Evolutionary conservation across 1,140 invertebrate species (phyloP).

Genomic region (Diorhabda carinulata): DNA sequence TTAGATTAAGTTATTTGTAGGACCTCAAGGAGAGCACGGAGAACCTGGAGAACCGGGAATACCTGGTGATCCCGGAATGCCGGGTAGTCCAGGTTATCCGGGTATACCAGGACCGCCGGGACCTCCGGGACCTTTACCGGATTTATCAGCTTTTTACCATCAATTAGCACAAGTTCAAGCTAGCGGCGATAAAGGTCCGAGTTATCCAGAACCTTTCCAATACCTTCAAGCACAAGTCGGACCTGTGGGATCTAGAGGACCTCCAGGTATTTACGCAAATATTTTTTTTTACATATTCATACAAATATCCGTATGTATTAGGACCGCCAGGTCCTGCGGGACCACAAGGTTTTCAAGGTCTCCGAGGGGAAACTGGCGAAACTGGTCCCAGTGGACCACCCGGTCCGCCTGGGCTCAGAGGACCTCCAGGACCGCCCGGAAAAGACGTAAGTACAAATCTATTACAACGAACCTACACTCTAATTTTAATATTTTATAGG

Average conservation of each 20-base stretch:
- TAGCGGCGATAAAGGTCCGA: constrained; percentile 71
- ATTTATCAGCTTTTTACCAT: constrained; percentile 64
- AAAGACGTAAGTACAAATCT: constrained; percentile 65
- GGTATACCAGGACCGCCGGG: constrained; percentile 68
- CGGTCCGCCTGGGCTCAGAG: constrained; percentile 63
- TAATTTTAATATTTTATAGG: constrained; percentile 49
- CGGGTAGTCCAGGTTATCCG: constrained; percentile 60
- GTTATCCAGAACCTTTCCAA: constrained; percentile 60
- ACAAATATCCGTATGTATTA: background rate
- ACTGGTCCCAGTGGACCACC: constrained; percentile 59
- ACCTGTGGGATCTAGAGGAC: constrained; percentile 66
- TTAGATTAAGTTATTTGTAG: constrained; percentile 20
- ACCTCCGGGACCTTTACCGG: constrained; percentile 67
- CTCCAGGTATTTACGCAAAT: constrained; percentile 42
- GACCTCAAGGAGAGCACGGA: constrained; percentile 42
- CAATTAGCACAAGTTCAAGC: constrained; percentile 62
- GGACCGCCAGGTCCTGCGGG: constrained; percentile 64
- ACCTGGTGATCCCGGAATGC: constrained; percentile 56
- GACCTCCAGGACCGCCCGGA: constrained; percentile 65
- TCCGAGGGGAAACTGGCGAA: constrained; percentile 72
- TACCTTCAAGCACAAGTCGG: constrained; percentile 77
- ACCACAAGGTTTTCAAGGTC: constrained; percentile 76
- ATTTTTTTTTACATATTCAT: no score
- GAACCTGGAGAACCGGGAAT: constrained; percentile 53
- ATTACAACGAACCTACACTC: background rate